These are phyloP conservation scores for Melanerpes aurifrons DNA, from an alignment of 2,113 vertebrate genomes.

Conservation along the genomic window DNA sequence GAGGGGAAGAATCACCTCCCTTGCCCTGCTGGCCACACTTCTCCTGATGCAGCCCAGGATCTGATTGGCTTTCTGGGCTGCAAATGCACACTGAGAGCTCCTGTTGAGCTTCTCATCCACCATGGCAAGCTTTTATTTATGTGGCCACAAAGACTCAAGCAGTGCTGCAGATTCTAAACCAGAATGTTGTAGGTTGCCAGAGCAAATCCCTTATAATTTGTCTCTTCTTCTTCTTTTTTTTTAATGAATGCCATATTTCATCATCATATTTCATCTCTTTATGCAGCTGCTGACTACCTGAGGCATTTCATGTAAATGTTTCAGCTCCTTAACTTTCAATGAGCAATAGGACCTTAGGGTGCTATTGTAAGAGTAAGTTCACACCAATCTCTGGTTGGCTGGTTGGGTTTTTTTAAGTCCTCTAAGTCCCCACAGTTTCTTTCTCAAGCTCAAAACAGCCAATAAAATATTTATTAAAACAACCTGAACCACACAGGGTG, in stretches of 20 bases:
- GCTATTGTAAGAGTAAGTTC: constrained; percentile 55
- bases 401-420: neutral
- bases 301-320: constrained; percentile 42
- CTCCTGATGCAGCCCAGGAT: no score
- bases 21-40: no score
- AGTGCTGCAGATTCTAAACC: neutral
- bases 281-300: constrained; percentile 31
- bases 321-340: constrained; percentile 57
- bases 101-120: no score
- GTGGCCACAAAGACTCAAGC: neutral
- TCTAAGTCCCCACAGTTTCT: constrained; percentile 10
- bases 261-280: neutral
- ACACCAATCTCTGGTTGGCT: neutral
- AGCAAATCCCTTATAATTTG: neutral
- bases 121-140: neutral
- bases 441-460: neutral
- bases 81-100: no score
- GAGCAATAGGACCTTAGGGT: constrained; percentile 41
- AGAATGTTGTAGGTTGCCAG: neutral
- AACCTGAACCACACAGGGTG: neutral
- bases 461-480: constrained; percentile 72
- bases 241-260: neutral
- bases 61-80: no score
- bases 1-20: no score
- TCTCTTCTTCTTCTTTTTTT: neutral